Base-by-base conservation (phyloP, 1,140 invertebrate genomes). In the Ptiloglossa arizonensis region DNA sequence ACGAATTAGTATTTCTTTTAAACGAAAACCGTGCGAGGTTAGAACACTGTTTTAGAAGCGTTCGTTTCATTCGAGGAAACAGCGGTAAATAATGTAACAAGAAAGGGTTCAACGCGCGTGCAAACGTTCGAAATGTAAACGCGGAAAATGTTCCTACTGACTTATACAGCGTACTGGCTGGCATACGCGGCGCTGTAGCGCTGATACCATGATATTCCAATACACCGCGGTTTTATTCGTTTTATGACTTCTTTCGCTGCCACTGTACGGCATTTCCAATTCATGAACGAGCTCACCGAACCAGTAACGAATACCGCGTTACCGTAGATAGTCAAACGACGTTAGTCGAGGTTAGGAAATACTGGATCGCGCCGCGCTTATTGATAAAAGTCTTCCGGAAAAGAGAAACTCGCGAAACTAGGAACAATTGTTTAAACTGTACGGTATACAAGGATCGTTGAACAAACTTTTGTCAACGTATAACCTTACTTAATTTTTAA, bases 231-330 rank as follows among this genome's bases (percentile, higher is more conserved):
- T 90, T 89, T 76, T 89, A 89, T 88, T 88, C 83, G 82, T 89
- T 90, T 89, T 90, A 90, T 87, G 86, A 81, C 86, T 89, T 90
- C 89, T 91, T 91, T 91, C 86, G 85, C 86, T 87, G 82, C 86
- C 83, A 80, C 81, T 85, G 75, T 82, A 72, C 85, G 81, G 82
- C 87, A 90, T 90, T 91, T 91, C 88, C 89, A 90, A 91, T 90
- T 91, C 89, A 90, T 90, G 89, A 90, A 91, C 87, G 88, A 90
- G 80, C 84, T 83, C 72, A 17, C 56, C 38, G 66, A 76, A 66
- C 77, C 63, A 63, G 59, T 78, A 84, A 83, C 81, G 81, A 84
- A 69, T 64, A 70, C 54, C 38, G 41, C 13, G 66, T 17, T 15
- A n/a, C 73, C 8, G 5, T 56, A 54, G 48, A 41, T 66, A 44